Evolutionary conservation across 2,888 invertebrate genomes (phyloP), one percentile per base, ranked within the genome.

Genomic region (Empis livida): DNA sequence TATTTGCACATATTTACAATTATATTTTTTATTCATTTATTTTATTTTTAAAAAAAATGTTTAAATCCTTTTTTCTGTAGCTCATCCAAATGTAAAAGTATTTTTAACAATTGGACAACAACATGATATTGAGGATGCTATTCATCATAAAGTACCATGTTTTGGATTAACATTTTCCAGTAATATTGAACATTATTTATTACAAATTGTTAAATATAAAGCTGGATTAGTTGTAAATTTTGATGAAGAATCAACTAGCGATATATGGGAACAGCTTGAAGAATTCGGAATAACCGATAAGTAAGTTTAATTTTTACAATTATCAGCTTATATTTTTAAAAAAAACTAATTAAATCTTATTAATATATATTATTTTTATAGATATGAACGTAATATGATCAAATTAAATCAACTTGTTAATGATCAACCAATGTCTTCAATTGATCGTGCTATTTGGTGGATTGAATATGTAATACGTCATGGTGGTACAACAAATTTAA

Each of bases 391-490:
- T 20, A 56, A 57, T 31, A 56, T 57, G 31, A 47, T 52, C 13
- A 53, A 49, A 32, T 46, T 59, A 11, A 53, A 54, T 30, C 46
- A 42, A 6, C 20, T 59, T 2, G 17, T 59, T 5, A 31, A 42
- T 13, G 59, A 59, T 43, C 53, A 56, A 31, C 59, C 59, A 38
- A 51, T 55, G 46, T 43, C 51, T 3, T 51, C 57, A 10, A 50
- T 55, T 3, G 57, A 57, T 37, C 54, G 57, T 41, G 59, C 55
- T 10, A 47, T 55, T 39, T 59, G 59, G 59, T 59, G 57, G 57
- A 58, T 57, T 42, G 58, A 59, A 23, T 57, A 56, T 44, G 54
- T 55, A 30, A 52, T 59, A 17, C 42, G 59, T 16, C 54, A 59
- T 46, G 54, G 53, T 39, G 56, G 56, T 46, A 54, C 57, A 9